Evolutionary conservation across 2,888 invertebrate genomes (phyloP), one percentile per base, ranked within the genome.

Genomic region (Cerceris ruficornis): DNA sequence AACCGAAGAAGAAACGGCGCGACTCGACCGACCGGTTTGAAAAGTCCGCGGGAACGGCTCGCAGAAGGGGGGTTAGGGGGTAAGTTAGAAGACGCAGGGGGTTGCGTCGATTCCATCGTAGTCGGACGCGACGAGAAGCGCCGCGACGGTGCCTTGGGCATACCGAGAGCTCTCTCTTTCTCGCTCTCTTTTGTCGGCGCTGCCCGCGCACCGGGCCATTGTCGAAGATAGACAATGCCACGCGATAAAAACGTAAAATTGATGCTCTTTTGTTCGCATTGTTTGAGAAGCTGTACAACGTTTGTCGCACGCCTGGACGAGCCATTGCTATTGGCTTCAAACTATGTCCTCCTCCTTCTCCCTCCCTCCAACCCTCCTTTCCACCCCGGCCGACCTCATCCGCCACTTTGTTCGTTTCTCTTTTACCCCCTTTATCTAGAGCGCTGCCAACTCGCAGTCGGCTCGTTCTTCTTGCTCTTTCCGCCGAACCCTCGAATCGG

Each of bases 221-320:
- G 91, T 91, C 89, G 87, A 89, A 89, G 90, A 89, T 89, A 90
- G 90, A 92, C 91, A 92, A 91, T 91, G 84, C 86, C 83, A 77
- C 78, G 88, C 89, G 91, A 92, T 92, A 91, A 91, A 91, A 91
- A 92, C 91, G 90, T 91, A 88, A 91, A 91, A 92, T 92, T 91
- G 91, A 92, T 91, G 91, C 90, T 90, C 90, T 89, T 91, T 91
- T 91, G 92, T 91, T 87, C 85, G 86, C 87, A 89, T 91, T 91
- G 90, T 91, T 90, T 88, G 89, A 88, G 88, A 86, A 86, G 88
- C 88, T 87, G 89, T 87, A 88, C 88, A 89, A 82, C 89, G 90
- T 90, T 91, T 90, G 90, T 90, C 88, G 88, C 90, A 90, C 87
- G 90, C 89, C 89, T 87, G 88, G 86, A 83, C 88, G 87, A 89